A percentile compares a stretch with the other conserved stretches of the same genome.
Conservation (phyloP, 2,113 vertebrate genomes). For the Microcebus lehilahytsara region DNA sequence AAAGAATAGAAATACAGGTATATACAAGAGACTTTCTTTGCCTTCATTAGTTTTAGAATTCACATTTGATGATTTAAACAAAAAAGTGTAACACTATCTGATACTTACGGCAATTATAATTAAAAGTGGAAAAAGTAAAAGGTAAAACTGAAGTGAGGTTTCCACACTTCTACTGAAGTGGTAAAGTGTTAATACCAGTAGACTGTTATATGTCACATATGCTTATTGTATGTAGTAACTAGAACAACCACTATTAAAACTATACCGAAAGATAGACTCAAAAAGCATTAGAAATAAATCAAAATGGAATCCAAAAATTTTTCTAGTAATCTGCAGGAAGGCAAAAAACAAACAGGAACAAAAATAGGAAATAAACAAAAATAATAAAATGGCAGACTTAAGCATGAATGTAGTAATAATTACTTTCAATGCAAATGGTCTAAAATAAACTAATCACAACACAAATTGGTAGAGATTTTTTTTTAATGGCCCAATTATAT, state of each 20-base stretch:
- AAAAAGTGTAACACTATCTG: not conserved
- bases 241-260: not conserved
- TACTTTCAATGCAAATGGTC: not conserved
- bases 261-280: not conserved
- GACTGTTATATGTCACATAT: not conserved
- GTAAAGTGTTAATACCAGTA: not conserved
- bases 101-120: not conserved
- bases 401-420: not conserved
- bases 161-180: not conserved
- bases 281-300: not conserved
- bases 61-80: not conserved
- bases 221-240: not conserved
- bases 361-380: not conserved
- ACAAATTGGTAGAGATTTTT: not conserved
- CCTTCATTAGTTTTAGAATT: not conserved
- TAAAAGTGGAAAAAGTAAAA: conserved; percentile 14
- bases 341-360: not conserved
- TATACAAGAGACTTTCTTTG: not conserved
- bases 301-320: not conserved
- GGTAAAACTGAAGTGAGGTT: not conserved
- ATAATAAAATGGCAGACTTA: not conserved
- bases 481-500: not conserved
- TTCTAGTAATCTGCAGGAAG: not conserved
- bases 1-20: not conserved
- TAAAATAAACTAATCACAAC: not conserved